Evolutionary conservation across 2,113 vertebrate genomes (phyloP).

Genomic region (Alethe castanea): DNA sequence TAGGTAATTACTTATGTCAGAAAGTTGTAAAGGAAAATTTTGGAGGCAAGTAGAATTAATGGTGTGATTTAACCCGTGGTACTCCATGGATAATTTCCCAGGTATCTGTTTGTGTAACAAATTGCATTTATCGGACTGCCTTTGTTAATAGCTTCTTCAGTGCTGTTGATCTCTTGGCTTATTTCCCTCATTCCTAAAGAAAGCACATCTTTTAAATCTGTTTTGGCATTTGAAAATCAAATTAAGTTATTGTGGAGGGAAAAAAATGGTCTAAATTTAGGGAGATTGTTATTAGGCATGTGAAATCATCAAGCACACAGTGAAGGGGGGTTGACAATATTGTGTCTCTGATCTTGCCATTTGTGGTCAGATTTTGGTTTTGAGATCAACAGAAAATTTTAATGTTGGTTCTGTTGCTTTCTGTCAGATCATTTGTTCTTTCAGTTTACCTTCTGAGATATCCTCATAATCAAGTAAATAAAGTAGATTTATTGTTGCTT

Average conservation of each 20-base stretch:
- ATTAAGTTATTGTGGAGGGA: not conserved
- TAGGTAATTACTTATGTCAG: conserved; percentile 17
- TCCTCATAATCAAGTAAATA: not conserved
- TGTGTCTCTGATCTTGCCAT: not conserved
- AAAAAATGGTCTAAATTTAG: not conserved
- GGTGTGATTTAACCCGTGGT: not conserved
- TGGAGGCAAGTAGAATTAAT: not conserved
- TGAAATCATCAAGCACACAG: not conserved
- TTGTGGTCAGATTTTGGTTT: not conserved
- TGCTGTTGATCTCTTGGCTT: not conserved
- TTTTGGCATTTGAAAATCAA: not conserved
- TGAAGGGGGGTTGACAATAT: not conserved
- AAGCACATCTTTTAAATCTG: not conserved
- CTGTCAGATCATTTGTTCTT: not conserved
- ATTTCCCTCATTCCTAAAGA: not conserved
- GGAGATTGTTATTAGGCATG: not conserved
- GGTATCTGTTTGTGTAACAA: not conserved
- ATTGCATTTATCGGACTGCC: not conserved
- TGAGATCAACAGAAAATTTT: not conserved
- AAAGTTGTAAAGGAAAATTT: not conserved
- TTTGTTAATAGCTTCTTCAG: not conserved
- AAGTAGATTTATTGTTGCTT: not conserved
- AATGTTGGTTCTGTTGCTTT: not conserved
- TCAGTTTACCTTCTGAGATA: not conserved
- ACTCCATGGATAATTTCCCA: not conserved